Evolutionary conservation across 2,888 invertebrate species (phyloP).

Genomic region (Caenorhabditis panamensis): DNA sequence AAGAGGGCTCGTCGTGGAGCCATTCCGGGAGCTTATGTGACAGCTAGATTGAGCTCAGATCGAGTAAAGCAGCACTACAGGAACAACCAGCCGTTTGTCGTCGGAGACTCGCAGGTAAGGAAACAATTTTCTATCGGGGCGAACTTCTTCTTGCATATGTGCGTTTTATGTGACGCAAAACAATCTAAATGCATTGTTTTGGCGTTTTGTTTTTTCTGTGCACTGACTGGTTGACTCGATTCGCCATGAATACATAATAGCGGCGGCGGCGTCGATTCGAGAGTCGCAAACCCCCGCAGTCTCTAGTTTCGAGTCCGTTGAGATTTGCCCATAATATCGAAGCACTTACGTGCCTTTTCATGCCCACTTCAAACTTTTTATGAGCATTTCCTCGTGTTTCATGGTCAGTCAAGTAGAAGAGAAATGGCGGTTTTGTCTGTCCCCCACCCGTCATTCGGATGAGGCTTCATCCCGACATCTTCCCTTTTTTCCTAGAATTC

Average conservation of each 20-base stretch:
- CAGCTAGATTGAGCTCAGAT: conserved; percentile 73
- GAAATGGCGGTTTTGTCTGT: not conserved
- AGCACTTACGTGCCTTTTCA: conserved; percentile 55
- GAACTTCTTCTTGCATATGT: not conserved
- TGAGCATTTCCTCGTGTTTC: conserved; percentile 23
- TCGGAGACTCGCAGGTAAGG: conserved; percentile 77
- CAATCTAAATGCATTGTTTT: conserved; percentile 40
- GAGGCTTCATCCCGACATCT: not conserved
- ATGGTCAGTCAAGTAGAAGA: conserved; percentile 44
- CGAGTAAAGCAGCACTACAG: conserved; percentile 71
- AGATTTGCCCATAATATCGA: conserved; percentile 57
- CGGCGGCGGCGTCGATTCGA: conserved; percentile 8
- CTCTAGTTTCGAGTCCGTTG: conserved; percentile 39
- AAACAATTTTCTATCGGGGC: conserved; percentile 10
- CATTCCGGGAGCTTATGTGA: conserved; percentile 74
- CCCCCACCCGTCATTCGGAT: not conserved
- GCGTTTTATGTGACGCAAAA: conserved; percentile 14
- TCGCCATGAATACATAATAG: conserved; percentile 51
- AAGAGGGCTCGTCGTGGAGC: conserved; percentile 49
- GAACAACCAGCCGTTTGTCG: conserved; percentile 70
- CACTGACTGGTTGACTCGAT: not conserved
- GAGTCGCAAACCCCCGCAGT: conserved; percentile 7
- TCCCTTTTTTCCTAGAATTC: conserved; percentile 5
- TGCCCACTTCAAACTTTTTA: conserved; percentile 53
- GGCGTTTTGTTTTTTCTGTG: conserved; percentile 14